Evolutionary conservation across 2,797 vertebrate genomes (phyloP), one percentile per base, ranked within the genome.

Genomic region (Gymnodraco acuticeps): DNA sequence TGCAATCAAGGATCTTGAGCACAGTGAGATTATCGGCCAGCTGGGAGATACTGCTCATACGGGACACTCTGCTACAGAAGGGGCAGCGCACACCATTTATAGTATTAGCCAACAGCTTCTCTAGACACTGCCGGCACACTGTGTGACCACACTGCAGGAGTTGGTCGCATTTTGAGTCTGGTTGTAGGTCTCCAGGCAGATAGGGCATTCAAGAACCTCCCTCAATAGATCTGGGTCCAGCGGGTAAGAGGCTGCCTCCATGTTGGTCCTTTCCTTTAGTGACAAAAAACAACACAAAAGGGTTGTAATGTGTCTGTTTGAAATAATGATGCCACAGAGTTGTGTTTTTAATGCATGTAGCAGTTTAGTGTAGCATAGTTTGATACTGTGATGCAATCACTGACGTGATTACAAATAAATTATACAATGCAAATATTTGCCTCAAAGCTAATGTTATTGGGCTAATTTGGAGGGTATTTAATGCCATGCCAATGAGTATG

Each of bases 11-110:
- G 88, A 99, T 97, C 94, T 99, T 99, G 73, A 99, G 92, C 79
- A 99, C 97, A 0, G 98, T 99, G 15, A 99, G 95, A 87, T 99
- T 99, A 92, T 99, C 98, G 0, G 97, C 95, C 88, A 99, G 93
- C 90, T 98, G 97, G 5, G 96, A 94, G 86, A 99, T 93, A 82
- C 93, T 97, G 64, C 96, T 97, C 92, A 98, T 97, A 14, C 97
- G 95, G 0, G 97, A 99, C 70, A 99, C 95, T 83, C 96, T 97
- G 93, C 97, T 99, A 89, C 98, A 99, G 63, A 99, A 99, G 9
- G 98, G 98, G 83, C 98, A 99, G 51, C 98, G 97, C 48, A 99
- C 97, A 0, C 98, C 97, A 0, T 99, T 99, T 84, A 99, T 99
- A 70, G 96, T 98, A 62, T 94, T 97, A 5, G 98, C 97, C 72